Evolutionary conservation across 2,797 vertebrate genomes (phyloP), one percentile per base, ranked within the genome.

Genomic region (Chrysolophus pictus): DNA sequence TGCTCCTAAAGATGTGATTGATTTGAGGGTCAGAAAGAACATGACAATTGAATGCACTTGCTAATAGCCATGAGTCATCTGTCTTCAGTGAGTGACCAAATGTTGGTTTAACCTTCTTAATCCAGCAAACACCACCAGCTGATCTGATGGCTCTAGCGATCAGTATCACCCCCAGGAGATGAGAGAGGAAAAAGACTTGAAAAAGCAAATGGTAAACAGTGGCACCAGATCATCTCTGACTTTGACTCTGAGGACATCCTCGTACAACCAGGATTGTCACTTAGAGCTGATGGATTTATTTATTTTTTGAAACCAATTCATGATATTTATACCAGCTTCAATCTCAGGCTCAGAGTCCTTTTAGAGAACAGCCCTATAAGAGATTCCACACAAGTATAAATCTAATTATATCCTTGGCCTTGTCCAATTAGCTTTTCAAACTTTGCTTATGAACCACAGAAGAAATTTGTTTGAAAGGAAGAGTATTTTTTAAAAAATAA

Each of bases 401-500:
- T 64, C 74, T 92, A 95, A 96, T 91, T 93, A 89, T 88, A 92
- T 80, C 58, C 51, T 67, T 84, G 60, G 79, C 53, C 63, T 79
- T 80, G 79, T 87, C 84, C 42, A 95, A 87, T 89, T 87, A 71
- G 86, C 28, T 93, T 93, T 91, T 87, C 87, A 90, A 79, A 26
- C 53, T 85, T 70, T 31, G n/a, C 56, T 86, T 91, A 87, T 49
- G 84, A 90, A 59, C 60, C 49, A 73, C 74, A 71, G 70, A 88
- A 83, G 67, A 47, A 56, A 93, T 87, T 72, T 89, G 49, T 90
- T 91, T 75, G 74, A 82, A 91, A 85, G 71, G 62, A 85, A 87
- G 70, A 55, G 35, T 51, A 55, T 76, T 93, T 91, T 93, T 75
- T 35, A 55, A 88, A 88, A 81, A 95, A 92, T 90, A 90, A 93